These are phyloP conservation scores for Lindbergichthys nudifrons DNA, from an alignment of 2,797 vertebrate species.

Conservation along the genomic window DNA sequence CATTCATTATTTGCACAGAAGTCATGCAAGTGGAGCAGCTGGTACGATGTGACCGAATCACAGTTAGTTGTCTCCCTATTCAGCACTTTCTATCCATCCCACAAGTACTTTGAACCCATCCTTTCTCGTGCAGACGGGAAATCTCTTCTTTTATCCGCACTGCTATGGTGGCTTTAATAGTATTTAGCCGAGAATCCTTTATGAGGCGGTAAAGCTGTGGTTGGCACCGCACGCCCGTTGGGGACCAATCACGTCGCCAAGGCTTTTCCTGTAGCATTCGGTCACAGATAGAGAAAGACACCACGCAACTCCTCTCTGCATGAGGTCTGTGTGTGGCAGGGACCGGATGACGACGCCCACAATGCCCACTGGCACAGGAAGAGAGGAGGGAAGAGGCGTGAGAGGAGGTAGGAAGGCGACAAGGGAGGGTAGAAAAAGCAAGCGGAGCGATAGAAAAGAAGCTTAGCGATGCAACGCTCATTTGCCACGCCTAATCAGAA, in stretches of 20 bases:
- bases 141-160: slow-evolving; percentile 13
- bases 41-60: background rate
- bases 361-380: slow-evolving; percentile 63
- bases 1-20: background rate
- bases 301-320: slow-evolving; percentile 38
- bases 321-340: slow-evolving; percentile 46
- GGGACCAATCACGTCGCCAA: slow-evolving; percentile 33
- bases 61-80: background rate
- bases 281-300: slow-evolving; percentile 40
- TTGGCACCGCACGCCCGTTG: slow-evolving; percentile 21
- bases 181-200: slow-evolving; percentile 12
- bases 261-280: slow-evolving; percentile 45
- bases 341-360: slow-evolving; percentile 54
- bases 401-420: slow-evolving; percentile 35
- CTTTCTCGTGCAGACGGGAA: background rate
- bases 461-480: slow-evolving; percentile 61
- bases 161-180: background rate
- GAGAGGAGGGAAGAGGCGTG: slow-evolving; percentile 42
- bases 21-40: background rate
- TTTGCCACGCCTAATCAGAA: slow-evolving; percentile 80
- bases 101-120: background rate
- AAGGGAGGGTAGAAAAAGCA: slow-evolving; percentile 40
- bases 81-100: background rate
- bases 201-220: slow-evolving; percentile 31
- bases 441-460: slow-evolving; percentile 55